Base-by-base conservation (phyloP, 2,888 invertebrate species). In the Drepana falcataria region DNA sequence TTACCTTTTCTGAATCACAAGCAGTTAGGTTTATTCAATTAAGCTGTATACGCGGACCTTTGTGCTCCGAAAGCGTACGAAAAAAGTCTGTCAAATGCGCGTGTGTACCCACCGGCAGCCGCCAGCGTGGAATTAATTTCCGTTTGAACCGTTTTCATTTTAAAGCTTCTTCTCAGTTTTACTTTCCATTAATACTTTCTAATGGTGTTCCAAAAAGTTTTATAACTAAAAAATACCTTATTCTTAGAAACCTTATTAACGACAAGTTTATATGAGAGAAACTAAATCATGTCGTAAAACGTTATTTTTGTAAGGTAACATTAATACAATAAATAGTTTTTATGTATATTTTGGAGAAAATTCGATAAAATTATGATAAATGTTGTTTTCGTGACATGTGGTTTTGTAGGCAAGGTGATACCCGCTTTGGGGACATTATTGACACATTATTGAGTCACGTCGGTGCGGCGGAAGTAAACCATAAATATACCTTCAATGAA, bases 11-110 rank as follows among this genome's bases (percentile, higher is more conserved):
- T 73, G 81, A 83, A 81, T 84, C 81, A 75, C 77, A 81, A 86
- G 77, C 77, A 81, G 81, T 76, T 79, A 79, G 78, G 75, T 79
- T 85, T 82, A 85, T 87, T 83, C 78, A 83, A 86, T 87, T 85
- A 84, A 75, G 72, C 69, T 69, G 67, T 68, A 61, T 66, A 65
- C 69, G 68, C 63, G 66, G 65, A 67, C 71, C 64, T 73, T 71
- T 73, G 69, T 71, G 63, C 60, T 64, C 63, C 62, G 59, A 56
- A 59, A 58, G 62, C 65, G 61, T 59, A 64, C 59, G 65, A 60
- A 69, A 67, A 68, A 74, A 65, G 61, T 63, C 63, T 59, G 66
- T 54, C 60, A 64, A 65, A 65, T 65, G 60, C 56, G 61, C 69
- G 66, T 55, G 57, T 60, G 53, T 60, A 56, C 65, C 58, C 53